A percentile compares a stretch with the other conserved stretches of the same genome.
phyloP scores from a whole-genome alignment of 2,113 vertebrate genomes.

The Willisornis vidua region DNA sequence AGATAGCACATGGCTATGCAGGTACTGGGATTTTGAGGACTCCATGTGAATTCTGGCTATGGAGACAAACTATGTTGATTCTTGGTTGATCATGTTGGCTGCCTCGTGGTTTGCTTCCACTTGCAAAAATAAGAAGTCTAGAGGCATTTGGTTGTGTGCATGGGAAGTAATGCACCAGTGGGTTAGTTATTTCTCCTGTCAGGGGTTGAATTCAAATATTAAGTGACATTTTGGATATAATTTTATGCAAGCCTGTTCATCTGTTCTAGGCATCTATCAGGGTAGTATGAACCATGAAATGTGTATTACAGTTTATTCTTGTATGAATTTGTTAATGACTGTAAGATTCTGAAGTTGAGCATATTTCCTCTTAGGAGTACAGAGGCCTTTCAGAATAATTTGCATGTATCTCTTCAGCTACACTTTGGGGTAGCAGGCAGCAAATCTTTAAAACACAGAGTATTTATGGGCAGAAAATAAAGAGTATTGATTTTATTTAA shows the following conservation, averaged over 20 bases:
- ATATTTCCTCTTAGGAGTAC: neutral
- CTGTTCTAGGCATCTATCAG: neutral
- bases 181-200: neutral
- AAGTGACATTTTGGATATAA: neutral
- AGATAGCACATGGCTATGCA: neutral
- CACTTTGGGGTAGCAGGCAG: neutral
- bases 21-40: neutral
- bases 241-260: neutral
- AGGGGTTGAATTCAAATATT: neutral
- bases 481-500: neutral
- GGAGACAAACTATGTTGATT: neutral
- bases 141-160: fast-evolving
- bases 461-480: neutral
- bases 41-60: neutral
- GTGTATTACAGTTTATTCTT: neutral
- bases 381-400: neutral
- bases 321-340: neutral
- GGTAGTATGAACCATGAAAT: neutral
- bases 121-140: neutral
- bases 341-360: neutral
- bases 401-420: neutral
- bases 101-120: neutral
- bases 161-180: neutral
- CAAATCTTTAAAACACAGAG: neutral
- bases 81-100: neutral